Conservation (phyloP, 2,888 invertebrate species). For the Tuberolachnus salignus region DNA sequence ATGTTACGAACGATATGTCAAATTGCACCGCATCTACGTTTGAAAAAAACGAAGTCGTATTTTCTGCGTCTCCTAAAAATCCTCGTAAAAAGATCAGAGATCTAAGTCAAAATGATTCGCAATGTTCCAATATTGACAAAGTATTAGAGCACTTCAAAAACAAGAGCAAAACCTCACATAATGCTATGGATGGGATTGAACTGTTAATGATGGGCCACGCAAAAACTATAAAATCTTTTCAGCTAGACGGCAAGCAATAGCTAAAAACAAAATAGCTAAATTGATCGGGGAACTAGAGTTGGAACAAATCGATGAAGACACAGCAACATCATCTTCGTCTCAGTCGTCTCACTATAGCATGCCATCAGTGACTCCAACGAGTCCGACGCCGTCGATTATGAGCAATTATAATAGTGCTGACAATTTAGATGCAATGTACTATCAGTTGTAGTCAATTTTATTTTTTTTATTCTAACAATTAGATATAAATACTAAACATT, state of each 20-base stretch:
- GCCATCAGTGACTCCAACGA: conserved; percentile 21
- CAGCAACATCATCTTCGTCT: conserved; percentile 28
- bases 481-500: background rate
- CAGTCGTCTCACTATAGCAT: conserved; percentile 28
- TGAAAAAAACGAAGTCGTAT: conserved; percentile 15
- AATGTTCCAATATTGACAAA: conserved; percentile 26
- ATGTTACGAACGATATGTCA: background rate
- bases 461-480: too few species aligned
- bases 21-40: conserved; percentile 10
- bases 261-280: conserved; percentile 24
- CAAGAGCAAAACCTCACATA: conserved; percentile 13
- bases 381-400: conserved; percentile 9
- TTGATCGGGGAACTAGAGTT: conserved; percentile 25
- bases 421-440: conserved; percentile 25
- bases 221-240: conserved; percentile 26
- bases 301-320: conserved; percentile 31
- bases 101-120: conserved; percentile 17
- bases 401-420: conserved; percentile 22
- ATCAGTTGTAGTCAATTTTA: conserved; percentile 11
- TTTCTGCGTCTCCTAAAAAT: conserved; percentile 28
- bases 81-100: conserved; percentile 6
- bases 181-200: conserved; percentile 10
- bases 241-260: conserved; percentile 18
- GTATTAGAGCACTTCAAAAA: conserved; percentile 13
- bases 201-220: conserved; percentile 9